These are phyloP conservation scores for Epistrophe grossulariae DNA, from an alignment of 2,888 invertebrate species.

Conservation along the genomic window DNA sequence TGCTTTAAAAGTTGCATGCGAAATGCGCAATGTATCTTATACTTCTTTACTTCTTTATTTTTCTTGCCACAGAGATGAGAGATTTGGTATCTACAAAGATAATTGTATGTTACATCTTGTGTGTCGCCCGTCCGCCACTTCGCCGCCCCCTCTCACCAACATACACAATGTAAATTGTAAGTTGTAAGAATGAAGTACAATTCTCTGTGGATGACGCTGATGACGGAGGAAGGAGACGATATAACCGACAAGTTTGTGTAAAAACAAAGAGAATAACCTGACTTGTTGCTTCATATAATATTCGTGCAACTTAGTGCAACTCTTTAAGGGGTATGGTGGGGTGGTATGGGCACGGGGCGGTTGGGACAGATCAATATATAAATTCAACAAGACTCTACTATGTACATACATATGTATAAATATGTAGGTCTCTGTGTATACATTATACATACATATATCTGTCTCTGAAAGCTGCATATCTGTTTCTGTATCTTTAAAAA, in stretches of 20 bases:
- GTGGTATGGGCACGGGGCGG: no score
- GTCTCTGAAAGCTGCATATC: slow-evolving; percentile 24
- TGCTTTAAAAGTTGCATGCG: slow-evolving; percentile 53
- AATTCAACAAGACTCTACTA: slow-evolving; percentile 29
- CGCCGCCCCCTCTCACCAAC: not conserved
- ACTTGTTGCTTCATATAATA: slow-evolving; percentile 68
- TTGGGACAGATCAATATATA: slow-evolving; percentile 49
- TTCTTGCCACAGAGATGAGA: slow-evolving; percentile 40
- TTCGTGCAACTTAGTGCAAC: slow-evolving; percentile 6
- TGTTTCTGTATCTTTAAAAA: slow-evolving; percentile 40
- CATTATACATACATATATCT: no score
- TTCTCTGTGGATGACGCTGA: slow-evolving; percentile 23
- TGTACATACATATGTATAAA: not conserved
- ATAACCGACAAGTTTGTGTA: not conserved
- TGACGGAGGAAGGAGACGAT: slow-evolving; percentile 21
- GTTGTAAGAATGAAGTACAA: slow-evolving; percentile 69
- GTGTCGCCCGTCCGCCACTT: not conserved
- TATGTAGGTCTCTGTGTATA: slow-evolving; percentile 28
- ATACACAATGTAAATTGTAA: slow-evolving; percentile 65
- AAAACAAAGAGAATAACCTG: slow-evolving; percentile 59
- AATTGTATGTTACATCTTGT: slow-evolving; percentile 70
- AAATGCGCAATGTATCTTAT: slow-evolving; percentile 48
- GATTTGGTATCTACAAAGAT: slow-evolving; percentile 68
- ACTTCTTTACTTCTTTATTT: not conserved
- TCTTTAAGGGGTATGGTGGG: not conserved